Conservation (phyloP, 2,888 invertebrate species). For the Lordiphosa fenestrarum region DNA sequence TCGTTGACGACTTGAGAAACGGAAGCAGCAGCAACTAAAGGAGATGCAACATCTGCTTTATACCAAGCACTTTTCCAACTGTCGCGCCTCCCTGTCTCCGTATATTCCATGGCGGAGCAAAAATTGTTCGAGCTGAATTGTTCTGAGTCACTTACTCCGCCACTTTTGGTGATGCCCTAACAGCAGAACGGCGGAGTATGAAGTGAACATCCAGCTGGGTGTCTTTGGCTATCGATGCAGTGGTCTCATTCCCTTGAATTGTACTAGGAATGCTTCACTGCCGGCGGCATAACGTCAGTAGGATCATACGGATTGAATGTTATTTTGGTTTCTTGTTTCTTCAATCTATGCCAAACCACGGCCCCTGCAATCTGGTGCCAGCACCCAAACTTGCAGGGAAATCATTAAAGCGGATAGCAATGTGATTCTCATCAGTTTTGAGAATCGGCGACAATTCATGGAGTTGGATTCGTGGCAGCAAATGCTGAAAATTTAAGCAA, state of each 20-base stretch:
- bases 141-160: neutral
- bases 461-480: slow-evolving; percentile 24
- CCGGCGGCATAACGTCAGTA: slow-evolving; percentile 41
- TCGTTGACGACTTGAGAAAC: slow-evolving; percentile 9
- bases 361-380: slow-evolving; percentile 14
- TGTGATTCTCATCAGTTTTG: slow-evolving; percentile 40
- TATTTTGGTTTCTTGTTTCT: slow-evolving; percentile 49
- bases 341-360: slow-evolving; percentile 43
- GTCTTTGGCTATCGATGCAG: slow-evolving; percentile 47
- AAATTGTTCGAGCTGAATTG: slow-evolving; percentile 3
- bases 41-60: slow-evolving; percentile 8
- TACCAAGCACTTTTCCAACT: slow-evolving; percentile 22
- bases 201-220: slow-evolving; percentile 17
- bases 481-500: no score
- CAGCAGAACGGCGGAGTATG: slow-evolving; percentile 3
- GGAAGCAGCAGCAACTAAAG: slow-evolving; percentile 15
- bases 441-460: slow-evolving; percentile 34
- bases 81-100: slow-evolving; percentile 4
- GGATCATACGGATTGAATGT: slow-evolving; percentile 29
- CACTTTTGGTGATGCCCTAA: neutral
- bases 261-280: slow-evolving; percentile 42
- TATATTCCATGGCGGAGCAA: slow-evolving; percentile 13
- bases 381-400: slow-evolving; percentile 30
- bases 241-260: slow-evolving; percentile 51
- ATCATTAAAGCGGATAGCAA: slow-evolving; percentile 56